A percentile compares a stretch with the other conserved stretches of the same genome.
Evolutionary conservation across 2,797 vertebrate species (phyloP).

Genomic region (Anguilla anguilla): DNA sequence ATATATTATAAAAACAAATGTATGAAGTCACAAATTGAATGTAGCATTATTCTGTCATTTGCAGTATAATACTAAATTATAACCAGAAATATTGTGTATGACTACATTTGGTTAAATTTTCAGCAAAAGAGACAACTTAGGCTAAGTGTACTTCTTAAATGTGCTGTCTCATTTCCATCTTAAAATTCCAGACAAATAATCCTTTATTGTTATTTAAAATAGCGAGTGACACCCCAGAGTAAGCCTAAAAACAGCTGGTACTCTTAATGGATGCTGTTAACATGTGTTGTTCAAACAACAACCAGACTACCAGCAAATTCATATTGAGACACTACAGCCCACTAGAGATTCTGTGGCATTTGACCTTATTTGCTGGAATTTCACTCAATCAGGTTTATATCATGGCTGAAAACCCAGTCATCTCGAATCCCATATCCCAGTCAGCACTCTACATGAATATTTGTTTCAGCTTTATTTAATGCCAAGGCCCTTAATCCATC

Average conservation of each 20-base stretch:
- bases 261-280: not conserved
- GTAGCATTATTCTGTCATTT: no score
- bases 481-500: slow-evolving; percentile 5
- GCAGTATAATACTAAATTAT: no score
- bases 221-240: not conserved
- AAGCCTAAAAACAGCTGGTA: not conserved
- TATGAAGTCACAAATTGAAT: no score
- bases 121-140: no score
- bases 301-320: not conserved
- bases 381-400: not conserved
- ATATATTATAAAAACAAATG: no score
- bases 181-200: not conserved
- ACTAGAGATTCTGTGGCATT: not conserved
- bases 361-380: slow-evolving; percentile 6
- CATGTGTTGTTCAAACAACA: not conserved
- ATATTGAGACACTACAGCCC: not conserved
- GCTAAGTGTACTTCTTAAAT: not conserved
- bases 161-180: not conserved
- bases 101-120: no score
- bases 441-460: not conserved
- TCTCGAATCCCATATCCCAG: not conserved
- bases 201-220: not conserved
- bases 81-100: no score
- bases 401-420: not conserved
- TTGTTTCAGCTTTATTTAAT: not conserved